A percentile compares a stretch with the other conserved stretches of the same genome.
Conservation (phyloP, 2,888 invertebrate species). For the Synanthedon andrenaeformis region DNA sequence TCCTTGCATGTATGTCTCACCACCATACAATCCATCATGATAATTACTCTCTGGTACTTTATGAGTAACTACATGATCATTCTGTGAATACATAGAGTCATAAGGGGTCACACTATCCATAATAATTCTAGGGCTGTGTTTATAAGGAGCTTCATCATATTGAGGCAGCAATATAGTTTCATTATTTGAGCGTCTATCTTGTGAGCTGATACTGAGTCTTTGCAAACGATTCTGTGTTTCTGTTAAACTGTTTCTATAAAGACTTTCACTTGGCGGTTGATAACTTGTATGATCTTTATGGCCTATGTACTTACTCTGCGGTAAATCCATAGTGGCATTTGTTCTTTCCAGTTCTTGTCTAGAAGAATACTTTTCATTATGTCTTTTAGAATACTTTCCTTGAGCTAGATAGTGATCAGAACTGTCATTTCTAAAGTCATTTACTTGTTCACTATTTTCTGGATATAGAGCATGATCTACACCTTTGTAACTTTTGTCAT, state of each 20-base stretch:
- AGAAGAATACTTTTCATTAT: constrained; percentile 48
- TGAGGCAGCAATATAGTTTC: constrained; percentile 42
- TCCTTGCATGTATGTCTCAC: constrained; percentile 43
- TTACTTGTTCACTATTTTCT: constrained; percentile 41
- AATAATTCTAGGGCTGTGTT: constrained; percentile 32
- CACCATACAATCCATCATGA: constrained; percentile 48
- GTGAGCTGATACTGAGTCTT: constrained; percentile 51
- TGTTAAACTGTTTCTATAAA: constrained; percentile 41
- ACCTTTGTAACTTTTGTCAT: constrained; percentile 63
- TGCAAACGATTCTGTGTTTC: constrained; percentile 45
- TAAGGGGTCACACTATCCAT: constrained; percentile 39
- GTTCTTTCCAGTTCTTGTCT: constrained; percentile 44
- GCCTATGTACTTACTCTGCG: constrained; percentile 36
- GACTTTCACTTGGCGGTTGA: constrained; percentile 35
- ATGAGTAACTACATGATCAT: constrained; percentile 42
- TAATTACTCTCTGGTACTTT: constrained; percentile 43
- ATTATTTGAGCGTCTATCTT: constrained; percentile 47
- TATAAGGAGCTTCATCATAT: constrained; percentile 42
- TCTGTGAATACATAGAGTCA: constrained; percentile 44
- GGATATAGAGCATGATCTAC: constrained; percentile 63
- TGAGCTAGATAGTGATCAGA: constrained; percentile 35
- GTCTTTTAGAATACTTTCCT: constrained; percentile 34
- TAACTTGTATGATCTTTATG: constrained; percentile 41
- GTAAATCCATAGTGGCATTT: constrained; percentile 19
- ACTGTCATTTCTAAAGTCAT: constrained; percentile 38